Evolutionary conservation across 2,113 vertebrate species (phyloP).

Genomic region (Dasyornis broadbenti): DNA sequence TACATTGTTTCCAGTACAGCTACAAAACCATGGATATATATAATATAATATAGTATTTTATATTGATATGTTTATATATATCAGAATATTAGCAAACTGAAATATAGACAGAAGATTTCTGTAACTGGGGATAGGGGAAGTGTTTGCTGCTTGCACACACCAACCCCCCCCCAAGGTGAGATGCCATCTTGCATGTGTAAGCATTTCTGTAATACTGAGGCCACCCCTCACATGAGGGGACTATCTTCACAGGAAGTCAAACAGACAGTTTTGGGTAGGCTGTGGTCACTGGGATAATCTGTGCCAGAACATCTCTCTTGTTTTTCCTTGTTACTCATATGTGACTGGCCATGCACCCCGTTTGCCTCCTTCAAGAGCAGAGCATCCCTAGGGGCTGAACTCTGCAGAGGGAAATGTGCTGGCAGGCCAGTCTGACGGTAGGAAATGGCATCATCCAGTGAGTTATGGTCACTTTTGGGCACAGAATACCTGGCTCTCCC

Average conservation of each 20-base stretch:
- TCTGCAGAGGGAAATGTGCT: background rate
- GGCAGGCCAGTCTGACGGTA: background rate
- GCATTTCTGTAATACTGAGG: background rate
- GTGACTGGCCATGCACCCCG: background rate
- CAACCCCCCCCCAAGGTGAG: rapidly evolving
- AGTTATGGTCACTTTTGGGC: background rate
- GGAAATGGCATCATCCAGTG: background rate
- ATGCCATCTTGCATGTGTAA: background rate
- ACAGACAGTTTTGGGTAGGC: background rate
- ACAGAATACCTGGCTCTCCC: background rate
- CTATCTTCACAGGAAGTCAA: background rate
- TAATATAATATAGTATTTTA: background rate
- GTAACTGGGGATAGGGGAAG: background rate
- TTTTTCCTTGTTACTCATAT: background rate
- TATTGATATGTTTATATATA: background rate
- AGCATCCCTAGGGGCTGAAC: background rate
- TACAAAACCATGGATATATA: background rate
- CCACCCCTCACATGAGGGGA: background rate
- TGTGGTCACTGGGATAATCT: background rate
- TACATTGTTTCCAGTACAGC: background rate
- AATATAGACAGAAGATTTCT: background rate
- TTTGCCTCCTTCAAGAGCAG: background rate
- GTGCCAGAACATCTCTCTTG: background rate
- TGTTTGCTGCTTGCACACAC: background rate
- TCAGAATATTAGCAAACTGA: background rate